Evolutionary conservation across 2,113 vertebrate genomes (phyloP), one percentile per base, ranked within the genome.

Genomic region (Pogonocichla stellata): DNA sequence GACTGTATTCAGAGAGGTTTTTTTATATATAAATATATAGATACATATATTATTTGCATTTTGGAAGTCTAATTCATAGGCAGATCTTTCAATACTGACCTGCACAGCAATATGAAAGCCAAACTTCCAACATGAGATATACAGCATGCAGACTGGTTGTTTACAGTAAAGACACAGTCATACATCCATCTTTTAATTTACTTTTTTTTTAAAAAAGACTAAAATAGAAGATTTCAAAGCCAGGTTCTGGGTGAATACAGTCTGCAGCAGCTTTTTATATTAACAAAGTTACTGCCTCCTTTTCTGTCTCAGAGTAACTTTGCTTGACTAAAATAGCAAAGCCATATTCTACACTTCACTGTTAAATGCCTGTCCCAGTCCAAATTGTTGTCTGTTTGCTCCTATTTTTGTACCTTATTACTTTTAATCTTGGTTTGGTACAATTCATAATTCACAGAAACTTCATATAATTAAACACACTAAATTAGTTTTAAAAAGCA

Each of bases 401-500:
- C 97, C 98, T 98, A 97, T 97, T 98, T 98, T 98, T 98, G 98
- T 98, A 98, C 98, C 98, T 98, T 97, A 98, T 98, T 98, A 98
- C 98, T 98, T 97, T 97, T 98, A 97, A 98, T 98, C 98, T 98
- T 98, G 97, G 97, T 98, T 98, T 98, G 98, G 98, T 98, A 98
- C 98, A 98, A 98, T 97, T 98, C 98, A 98, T 98, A 98, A 97
- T 97, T 98, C 98, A 98, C 97, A 97, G 97, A 97, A 98, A 98
- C 94, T 90, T 98, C 98, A 98, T 98, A 98, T 96, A 98, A 98
- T 98, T 98, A 94, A 97, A 96, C 95, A 98, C 98, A 98, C 98
- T 98, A 98, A 98, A 98, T 98, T 98, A 98, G 97, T 98, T 98
- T 98, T 97, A 98, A 98, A 98, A 98, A 98, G 97, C 97, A 98